Percentiles rank a stretch among this genome's conserved stretches.
Evolutionary conservation across 2,797 vertebrate genomes (phyloP).

Genomic region (Alcedo quadribrachys): DNA sequence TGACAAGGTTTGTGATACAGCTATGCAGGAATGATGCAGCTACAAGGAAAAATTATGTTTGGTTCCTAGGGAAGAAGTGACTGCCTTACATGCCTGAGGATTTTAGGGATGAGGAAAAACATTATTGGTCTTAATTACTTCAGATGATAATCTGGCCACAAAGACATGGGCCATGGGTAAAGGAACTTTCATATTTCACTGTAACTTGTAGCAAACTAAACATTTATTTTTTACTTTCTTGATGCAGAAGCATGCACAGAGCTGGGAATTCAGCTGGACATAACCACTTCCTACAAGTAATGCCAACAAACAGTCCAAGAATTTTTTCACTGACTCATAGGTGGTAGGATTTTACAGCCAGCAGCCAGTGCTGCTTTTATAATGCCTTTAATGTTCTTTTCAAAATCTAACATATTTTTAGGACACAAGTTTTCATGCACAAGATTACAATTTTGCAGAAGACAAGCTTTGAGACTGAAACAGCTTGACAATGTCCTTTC

Average conservation of each 20-base stretch:
- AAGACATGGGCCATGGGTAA: background rate
- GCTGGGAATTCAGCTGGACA: background rate
- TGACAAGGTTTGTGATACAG: background rate
- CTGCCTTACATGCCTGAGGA: background rate
- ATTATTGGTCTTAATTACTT: background rate
- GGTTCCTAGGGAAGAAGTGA: background rate
- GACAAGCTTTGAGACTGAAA: slow-evolving; percentile 13
- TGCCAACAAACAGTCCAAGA: background rate
- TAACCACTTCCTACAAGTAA: background rate
- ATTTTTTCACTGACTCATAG: background rate
- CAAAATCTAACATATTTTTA: background rate
- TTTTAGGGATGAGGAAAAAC: background rate
- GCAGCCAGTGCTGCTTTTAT: background rate
- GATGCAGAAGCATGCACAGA: background rate
- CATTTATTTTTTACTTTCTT: background rate
- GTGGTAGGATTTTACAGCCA: background rate
- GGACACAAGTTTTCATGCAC: background rate
- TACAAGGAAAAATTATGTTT: background rate
- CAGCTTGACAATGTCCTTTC: slow-evolving; percentile 39
- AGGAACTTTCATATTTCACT: background rate
- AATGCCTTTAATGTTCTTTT: background rate
- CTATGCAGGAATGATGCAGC: background rate
- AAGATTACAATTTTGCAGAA: background rate
- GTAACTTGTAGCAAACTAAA: background rate
- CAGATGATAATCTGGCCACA: background rate